These are phyloP conservation scores for Seriola quinqueradiata DNA, from an alignment of 2,113 vertebrate species.

Conservation along the genomic window DNA sequence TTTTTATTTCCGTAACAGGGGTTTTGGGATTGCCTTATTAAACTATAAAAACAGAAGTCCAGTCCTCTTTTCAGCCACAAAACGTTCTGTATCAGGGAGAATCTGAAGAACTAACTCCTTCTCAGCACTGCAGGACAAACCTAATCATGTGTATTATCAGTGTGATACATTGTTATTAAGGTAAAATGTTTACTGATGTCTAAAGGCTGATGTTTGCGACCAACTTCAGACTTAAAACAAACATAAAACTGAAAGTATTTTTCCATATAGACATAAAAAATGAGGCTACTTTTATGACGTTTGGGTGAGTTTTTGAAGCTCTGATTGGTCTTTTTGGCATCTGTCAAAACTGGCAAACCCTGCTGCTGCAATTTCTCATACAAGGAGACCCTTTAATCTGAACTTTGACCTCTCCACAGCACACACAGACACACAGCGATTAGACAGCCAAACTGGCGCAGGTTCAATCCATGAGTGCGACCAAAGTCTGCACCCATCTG, in stretches of 20 bases:
- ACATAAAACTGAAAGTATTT: neutral
- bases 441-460: neutral
- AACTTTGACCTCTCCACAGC: slow-evolving; percentile 3
- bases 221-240: neutral
- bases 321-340: neutral
- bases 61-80: neutral
- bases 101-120: neutral
- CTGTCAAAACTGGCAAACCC: neutral
- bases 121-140: neutral
- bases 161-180: neutral
- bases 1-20: neutral
- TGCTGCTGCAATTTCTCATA: neutral
- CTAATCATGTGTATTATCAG: neutral
- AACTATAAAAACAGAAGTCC: neutral
- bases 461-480: neutral
- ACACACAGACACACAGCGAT: neutral
- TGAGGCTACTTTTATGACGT: neutral
- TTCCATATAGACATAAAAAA: neutral
- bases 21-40: neutral
- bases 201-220: neutral
- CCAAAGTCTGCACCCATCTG: neutral
- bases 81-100: neutral
- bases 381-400: neutral
- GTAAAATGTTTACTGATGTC: neutral
- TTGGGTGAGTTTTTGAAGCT: neutral